These are phyloP conservation scores for Hylaeus volcanicus DNA, from an alignment of 1,140 invertebrate species.

Conservation along the genomic window DNA sequence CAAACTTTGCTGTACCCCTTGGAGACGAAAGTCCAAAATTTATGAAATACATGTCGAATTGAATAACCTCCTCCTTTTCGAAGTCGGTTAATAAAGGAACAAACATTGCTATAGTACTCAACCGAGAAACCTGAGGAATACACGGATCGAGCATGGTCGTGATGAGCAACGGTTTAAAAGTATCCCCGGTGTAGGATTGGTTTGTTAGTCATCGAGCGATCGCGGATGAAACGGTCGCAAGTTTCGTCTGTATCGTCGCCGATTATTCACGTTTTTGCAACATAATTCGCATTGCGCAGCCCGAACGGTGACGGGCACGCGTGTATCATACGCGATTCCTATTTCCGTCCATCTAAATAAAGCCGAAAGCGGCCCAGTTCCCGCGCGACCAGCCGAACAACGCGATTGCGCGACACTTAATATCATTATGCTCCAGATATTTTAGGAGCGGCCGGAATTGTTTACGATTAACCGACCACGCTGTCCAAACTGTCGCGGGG, in stretches of 20 bases:
- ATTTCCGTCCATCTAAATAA: constrained; percentile 74
- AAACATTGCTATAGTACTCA: no score
- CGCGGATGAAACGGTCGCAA: constrained; percentile 7
- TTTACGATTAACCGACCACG: neutral
- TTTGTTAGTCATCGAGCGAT: constrained; percentile 4
- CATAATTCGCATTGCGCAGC: constrained; percentile 57
- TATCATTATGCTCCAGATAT: constrained; percentile 58
- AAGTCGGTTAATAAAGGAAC: no score
- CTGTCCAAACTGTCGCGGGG: neutral
- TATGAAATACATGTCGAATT: no score
- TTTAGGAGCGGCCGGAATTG: constrained; percentile 7
- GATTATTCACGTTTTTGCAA: constrained; percentile 32
- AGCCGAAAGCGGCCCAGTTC: constrained; percentile 70
- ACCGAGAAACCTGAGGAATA: no score
- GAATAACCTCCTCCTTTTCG: no score
- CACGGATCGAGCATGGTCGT: no score
- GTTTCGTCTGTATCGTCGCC: constrained; percentile 13
- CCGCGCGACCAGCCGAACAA: constrained; percentile 52
- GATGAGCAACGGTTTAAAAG: neutral
- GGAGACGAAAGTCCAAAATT: no score
- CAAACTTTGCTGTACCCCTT: no score
- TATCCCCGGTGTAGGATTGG: no score
- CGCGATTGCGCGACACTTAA: constrained; percentile 34
- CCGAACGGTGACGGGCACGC: constrained; percentile 49
- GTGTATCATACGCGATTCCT: constrained; percentile 61